Evolutionary conservation across 2,797 vertebrate species (phyloP).

Genomic region (Peromyscus nudipes): DNA sequence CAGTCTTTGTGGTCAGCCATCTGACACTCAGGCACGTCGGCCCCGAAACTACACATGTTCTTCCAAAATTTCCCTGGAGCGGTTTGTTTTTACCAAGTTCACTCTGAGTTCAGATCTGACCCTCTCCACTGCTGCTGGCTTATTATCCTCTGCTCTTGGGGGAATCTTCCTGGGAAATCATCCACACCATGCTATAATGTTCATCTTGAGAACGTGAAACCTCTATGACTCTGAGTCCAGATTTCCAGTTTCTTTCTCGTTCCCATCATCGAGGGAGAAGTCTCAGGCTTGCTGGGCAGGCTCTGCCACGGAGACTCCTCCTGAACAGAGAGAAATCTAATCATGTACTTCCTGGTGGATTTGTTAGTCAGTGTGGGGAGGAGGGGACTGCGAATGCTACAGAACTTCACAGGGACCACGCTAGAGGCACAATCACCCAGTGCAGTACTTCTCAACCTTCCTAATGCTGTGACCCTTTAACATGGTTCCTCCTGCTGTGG

Average conservation of each 20-base stretch:
- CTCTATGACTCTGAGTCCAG: constrained; percentile 26
- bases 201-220: constrained; percentile 1
- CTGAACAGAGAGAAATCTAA: not conserved
- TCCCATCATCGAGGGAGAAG: not conserved
- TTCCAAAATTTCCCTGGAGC: constrained; percentile 43
- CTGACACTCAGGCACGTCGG: not conserved
- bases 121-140: not conserved
- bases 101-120: constrained; percentile 5
- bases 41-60: not conserved
- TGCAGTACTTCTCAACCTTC: not conserved
- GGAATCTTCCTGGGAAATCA: not conserved
- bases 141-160: not conserved
- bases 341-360: not conserved
- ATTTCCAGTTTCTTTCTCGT: constrained; percentile 41
- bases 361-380: not conserved
- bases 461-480: not conserved
- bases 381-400: constrained; percentile 16
- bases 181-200: not conserved
- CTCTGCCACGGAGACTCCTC: not conserved
- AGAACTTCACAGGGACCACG: not conserved
- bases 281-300: not conserved
- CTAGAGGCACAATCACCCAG: not conserved
- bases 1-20: not conserved
- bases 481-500: not conserved
- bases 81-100: constrained; percentile 25